Percentiles rank a stretch among this genome's conserved stretches.
Conservation (phyloP, 2,113 vertebrate genomes). For the Ciconia maguari region DNA sequence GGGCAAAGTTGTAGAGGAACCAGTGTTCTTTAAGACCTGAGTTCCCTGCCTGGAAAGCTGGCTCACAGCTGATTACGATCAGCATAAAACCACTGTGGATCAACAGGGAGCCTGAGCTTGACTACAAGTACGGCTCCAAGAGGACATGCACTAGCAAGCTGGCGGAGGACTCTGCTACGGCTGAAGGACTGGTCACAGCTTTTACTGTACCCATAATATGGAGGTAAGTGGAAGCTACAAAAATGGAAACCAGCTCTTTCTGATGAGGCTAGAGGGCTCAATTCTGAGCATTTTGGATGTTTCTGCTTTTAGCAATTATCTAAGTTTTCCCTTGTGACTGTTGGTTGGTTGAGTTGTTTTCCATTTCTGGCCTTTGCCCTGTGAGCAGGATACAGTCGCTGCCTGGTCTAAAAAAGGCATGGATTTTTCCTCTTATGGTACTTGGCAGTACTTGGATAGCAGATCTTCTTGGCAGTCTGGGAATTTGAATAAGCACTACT, state of each 20-base stretch:
- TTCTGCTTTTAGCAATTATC: neutral
- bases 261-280: no score
- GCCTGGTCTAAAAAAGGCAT: neutral
- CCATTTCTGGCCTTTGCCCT: neutral
- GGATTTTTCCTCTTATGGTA: neutral
- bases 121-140: accelerated
- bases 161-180: accelerated
- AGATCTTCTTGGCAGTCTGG: neutral
- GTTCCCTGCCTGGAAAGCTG: neutral
- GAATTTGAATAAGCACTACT: neutral
- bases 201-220: accelerated
- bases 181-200: neutral
- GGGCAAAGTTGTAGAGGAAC: neutral
- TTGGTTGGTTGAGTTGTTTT: neutral
- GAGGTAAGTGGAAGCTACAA: neutral
- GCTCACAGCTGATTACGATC: neutral
- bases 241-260: neutral
- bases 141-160: accelerated
- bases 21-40: neutral
- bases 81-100: neutral
- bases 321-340: neutral
- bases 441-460: neutral
- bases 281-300: neutral
- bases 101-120: neutral
- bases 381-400: neutral